Evolutionary conservation across 1,140 invertebrate species (phyloP).

Genomic region (Archivesica marissinica): DNA sequence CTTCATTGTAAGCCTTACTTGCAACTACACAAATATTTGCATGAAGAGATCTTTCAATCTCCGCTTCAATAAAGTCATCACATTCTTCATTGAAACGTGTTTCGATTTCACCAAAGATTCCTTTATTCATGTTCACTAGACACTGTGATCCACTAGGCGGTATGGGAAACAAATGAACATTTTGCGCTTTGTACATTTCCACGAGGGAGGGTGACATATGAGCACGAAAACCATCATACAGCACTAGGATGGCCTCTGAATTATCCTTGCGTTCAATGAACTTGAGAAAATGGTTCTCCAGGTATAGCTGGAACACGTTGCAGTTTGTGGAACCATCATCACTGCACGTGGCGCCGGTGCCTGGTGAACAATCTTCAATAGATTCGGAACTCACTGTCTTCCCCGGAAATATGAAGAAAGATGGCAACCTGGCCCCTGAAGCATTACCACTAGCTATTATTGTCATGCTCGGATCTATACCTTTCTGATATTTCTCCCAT

Average conservation of each 20-base stretch:
- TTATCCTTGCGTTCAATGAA: slow-evolving; percentile 48
- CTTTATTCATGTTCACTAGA: slow-evolving; percentile 38
- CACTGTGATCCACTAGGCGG: slow-evolving; percentile 50
- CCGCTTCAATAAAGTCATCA: slow-evolving; percentile 39
- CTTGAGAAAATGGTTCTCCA: slow-evolving; percentile 58
- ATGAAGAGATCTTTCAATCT: slow-evolving; percentile 34
- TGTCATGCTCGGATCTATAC: slow-evolving; percentile 43
- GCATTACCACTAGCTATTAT: slow-evolving; percentile 56
- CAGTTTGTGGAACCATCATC: slow-evolving; percentile 58
- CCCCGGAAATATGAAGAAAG: slow-evolving; percentile 59
- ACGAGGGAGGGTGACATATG: slow-evolving; percentile 49
- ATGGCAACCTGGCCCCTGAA: slow-evolving; percentile 47
- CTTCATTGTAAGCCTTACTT: slow-evolving; percentile 54
- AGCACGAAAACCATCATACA: slow-evolving; percentile 49
- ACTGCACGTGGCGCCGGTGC: slow-evolving; percentile 55
- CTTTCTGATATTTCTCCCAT: slow-evolving; percentile 55
- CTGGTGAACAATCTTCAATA: slow-evolving; percentile 55
- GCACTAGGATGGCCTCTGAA: slow-evolving; percentile 34
- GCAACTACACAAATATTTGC: slow-evolving; percentile 59
- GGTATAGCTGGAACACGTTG: slow-evolving; percentile 57
- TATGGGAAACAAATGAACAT: slow-evolving; percentile 58
- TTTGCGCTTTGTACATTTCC: slow-evolving; percentile 51
- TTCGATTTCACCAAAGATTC: slow-evolving; percentile 55
- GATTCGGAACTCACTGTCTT: slow-evolving; percentile 61
- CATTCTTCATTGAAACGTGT: slow-evolving; percentile 27